Percentiles rank a stretch among this genome's conserved stretches.
Evolutionary conservation across 2,888 invertebrate species (phyloP).

Genomic region (Meloe dianella): DNA sequence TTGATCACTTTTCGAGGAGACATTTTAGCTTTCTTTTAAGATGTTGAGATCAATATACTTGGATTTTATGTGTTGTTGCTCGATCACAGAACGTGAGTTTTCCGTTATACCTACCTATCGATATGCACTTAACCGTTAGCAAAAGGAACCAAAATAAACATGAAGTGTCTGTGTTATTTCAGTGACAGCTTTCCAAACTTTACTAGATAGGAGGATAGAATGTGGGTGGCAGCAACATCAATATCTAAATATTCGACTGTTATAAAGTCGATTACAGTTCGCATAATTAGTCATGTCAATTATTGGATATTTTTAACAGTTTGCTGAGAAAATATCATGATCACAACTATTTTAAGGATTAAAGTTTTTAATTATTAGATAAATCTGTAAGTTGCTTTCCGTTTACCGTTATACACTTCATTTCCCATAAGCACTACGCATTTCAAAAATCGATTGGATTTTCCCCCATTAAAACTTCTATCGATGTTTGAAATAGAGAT

Average conservation of each 20-base stretch:
- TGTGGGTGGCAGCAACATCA: background rate
- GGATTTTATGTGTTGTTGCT: slow-evolving; percentile 4
- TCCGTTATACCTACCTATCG: background rate
- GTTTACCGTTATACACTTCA: background rate
- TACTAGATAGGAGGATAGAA: background rate
- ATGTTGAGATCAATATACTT: background rate
- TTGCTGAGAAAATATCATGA: too few relatives aligned
- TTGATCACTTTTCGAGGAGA: background rate
- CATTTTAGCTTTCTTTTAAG: background rate
- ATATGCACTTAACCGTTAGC: slow-evolving; percentile 9
- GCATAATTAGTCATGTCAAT: too few relatives aligned
- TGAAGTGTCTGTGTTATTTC: slow-evolving; percentile 1
- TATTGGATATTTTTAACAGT: too few relatives aligned
- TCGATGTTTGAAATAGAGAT: slow-evolving; percentile 2
- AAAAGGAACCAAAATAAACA: slow-evolving; percentile 9
- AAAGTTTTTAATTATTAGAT: background rate
- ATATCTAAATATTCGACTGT: background rate
- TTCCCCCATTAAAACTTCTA: slow-evolving; percentile 10
- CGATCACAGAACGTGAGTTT: background rate
- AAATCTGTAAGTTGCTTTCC: background rate
- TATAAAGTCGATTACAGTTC: too few relatives aligned
- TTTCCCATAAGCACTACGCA: background rate
- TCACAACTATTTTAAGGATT: background rate
- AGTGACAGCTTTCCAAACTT: background rate
- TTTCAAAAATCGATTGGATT: slow-evolving; percentile 10